Evolutionary conservation across 2,888 invertebrate genomes (phyloP).

Genomic region (Patella pellucida): DNA sequence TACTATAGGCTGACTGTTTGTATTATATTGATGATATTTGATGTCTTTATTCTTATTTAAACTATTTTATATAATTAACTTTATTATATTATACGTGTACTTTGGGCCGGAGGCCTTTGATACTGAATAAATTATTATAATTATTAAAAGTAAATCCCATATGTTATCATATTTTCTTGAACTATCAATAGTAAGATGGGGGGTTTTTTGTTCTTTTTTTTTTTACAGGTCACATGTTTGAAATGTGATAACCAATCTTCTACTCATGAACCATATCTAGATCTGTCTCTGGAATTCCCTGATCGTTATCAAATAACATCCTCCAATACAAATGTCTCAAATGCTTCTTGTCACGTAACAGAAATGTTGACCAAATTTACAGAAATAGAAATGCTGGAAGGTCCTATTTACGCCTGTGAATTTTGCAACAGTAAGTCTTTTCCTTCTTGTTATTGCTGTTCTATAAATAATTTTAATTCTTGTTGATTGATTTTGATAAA

Average conservation of each 20-base stretch:
- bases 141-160: too few species aligned
- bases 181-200: too few species aligned
- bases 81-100: too few species aligned
- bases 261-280: conserved; percentile 66
- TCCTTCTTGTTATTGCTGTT: too few species aligned
- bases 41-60: too few species aligned
- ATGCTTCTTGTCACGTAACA: conserved; percentile 56
- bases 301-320: conserved; percentile 60
- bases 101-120: too few species aligned
- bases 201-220: background rate
- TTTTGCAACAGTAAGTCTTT: conserved; percentile 63
- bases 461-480: too few species aligned
- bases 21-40: too few species aligned
- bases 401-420: conserved; percentile 67
- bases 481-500: background rate
- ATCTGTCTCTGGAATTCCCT: conserved; percentile 69
- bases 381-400: conserved; percentile 64
- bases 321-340: conserved; percentile 45
- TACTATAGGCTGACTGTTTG: too few species aligned
- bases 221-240: conserved; percentile 60
- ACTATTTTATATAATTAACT: too few species aligned
- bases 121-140: too few species aligned
- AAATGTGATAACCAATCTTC: conserved; percentile 59
- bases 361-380: conserved; percentile 68
- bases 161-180: too few species aligned